Evolutionary conservation across 2,113 vertebrate species (phyloP).

Genomic region (Stomatorhinus ivindoensis): DNA sequence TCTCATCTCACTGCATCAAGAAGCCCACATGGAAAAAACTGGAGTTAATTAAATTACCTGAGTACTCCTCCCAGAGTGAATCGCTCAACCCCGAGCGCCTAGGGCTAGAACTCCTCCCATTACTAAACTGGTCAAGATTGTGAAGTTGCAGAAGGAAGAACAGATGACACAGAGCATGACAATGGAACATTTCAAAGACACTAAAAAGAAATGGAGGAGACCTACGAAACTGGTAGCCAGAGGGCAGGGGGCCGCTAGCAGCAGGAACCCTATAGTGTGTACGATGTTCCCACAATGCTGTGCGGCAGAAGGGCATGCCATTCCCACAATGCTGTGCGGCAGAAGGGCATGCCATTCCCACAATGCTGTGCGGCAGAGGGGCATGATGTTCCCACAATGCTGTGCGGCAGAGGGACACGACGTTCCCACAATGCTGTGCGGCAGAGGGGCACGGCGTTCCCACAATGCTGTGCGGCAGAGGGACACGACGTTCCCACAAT

Average conservation of each 20-base stretch:
- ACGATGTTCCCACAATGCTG: background rate
- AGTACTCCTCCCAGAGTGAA: background rate
- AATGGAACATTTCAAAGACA: background rate
- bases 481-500: background rate
- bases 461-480: too few relatives aligned
- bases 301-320: background rate
- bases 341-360: background rate
- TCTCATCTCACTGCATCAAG: background rate
- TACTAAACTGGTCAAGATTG: background rate
- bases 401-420: too few relatives aligned
- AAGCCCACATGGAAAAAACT: background rate
- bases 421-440: background rate
- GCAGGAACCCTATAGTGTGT: background rate
- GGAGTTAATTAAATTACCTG: conserved; percentile 3
- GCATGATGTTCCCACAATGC: background rate
- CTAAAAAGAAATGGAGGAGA: background rate
- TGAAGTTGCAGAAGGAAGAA: background rate
- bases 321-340: too few relatives aligned
- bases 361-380: background rate
- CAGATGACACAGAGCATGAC: background rate
- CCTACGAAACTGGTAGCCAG: background rate
- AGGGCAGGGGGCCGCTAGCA: background rate
- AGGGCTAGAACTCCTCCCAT: background rate
- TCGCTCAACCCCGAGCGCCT: background rate
- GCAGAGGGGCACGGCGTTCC: background rate